These are phyloP conservation scores for Thunnus albacares DNA, from an alignment of 2,797 vertebrate genomes.

Conservation along the genomic window DNA sequence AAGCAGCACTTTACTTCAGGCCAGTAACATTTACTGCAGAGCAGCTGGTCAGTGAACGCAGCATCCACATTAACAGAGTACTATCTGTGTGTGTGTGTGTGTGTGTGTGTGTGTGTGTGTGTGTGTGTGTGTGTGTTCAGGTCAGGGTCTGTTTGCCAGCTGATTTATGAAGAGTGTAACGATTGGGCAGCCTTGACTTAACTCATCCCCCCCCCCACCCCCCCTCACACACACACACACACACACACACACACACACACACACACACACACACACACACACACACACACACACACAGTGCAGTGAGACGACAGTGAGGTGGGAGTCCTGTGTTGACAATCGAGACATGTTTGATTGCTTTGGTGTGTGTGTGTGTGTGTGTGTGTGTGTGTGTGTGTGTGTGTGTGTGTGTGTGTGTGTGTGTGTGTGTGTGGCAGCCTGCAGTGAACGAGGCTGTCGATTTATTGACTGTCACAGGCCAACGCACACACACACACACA, in stretches of 20 bases:
- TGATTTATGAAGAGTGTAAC: constrained; percentile 78
- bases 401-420: constrained; percentile 23
- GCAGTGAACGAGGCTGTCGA: constrained; percentile 86
- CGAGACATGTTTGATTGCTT: constrained; percentile 60
- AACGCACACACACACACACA: constrained; percentile 81
- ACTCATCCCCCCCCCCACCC: constrained; percentile 17
- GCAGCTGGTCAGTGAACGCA: constrained; percentile 59
- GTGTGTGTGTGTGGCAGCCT: constrained; percentile 64
- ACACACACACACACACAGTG: constrained; percentile 16
- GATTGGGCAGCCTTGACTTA: constrained; percentile 61
- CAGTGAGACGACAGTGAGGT: constrained; percentile 39
- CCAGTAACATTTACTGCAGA: constrained; percentile 28
- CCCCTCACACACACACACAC: constrained; percentile 8
- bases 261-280: constrained; percentile 25
- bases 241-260: constrained; percentile 29
- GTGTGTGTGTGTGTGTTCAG: constrained; percentile 23
- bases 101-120: constrained; percentile 16
- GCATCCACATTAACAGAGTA: constrained; percentile 28
- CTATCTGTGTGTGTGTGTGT: constrained; percentile 13
- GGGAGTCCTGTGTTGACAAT: constrained; percentile 62
- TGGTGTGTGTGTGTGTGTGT: constrained; percentile 36
- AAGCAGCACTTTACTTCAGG: not conserved
- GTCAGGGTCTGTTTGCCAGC: constrained; percentile 57
- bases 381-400: constrained; percentile 18
- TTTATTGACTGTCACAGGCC: constrained; percentile 92